Evolutionary conservation across 2,797 vertebrate species (phyloP).

Genomic region (Tapera naevia): DNA sequence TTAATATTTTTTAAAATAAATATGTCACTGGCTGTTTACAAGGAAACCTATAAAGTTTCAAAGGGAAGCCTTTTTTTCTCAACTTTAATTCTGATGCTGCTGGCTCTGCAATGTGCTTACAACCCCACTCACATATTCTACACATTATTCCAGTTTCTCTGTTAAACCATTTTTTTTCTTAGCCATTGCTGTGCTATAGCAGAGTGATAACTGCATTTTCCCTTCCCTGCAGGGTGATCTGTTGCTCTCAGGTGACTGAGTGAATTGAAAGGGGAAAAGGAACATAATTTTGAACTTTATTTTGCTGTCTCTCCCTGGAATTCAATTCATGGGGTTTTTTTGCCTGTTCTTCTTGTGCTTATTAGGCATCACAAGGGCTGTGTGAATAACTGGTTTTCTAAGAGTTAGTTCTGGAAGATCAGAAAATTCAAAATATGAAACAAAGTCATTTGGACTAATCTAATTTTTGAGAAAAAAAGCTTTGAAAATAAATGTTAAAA

Average conservation of each 20-base stretch:
- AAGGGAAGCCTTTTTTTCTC: neutral
- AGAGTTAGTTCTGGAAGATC: neutral
- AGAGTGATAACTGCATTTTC: neutral
- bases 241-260: neutral
- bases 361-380: neutral
- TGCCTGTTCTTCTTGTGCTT: neutral
- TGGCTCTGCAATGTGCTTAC: neutral
- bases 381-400: neutral
- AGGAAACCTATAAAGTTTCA: neutral
- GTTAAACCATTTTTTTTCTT: neutral
- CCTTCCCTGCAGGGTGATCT: neutral
- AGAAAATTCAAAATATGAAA: neutral
- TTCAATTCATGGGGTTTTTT: neutral
- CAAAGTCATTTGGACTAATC: neutral
- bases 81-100: neutral
- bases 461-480: neutral
- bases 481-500: neutral
- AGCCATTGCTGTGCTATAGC: neutral
- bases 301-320: neutral
- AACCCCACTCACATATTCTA: neutral
- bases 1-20: neutral
- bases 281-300: neutral
- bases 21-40: conserved; percentile 1
- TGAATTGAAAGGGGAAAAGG: neutral
- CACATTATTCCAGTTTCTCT: neutral